Conservation (phyloP, 2,888 invertebrate species). For the Urechis unicinctus region DNA sequence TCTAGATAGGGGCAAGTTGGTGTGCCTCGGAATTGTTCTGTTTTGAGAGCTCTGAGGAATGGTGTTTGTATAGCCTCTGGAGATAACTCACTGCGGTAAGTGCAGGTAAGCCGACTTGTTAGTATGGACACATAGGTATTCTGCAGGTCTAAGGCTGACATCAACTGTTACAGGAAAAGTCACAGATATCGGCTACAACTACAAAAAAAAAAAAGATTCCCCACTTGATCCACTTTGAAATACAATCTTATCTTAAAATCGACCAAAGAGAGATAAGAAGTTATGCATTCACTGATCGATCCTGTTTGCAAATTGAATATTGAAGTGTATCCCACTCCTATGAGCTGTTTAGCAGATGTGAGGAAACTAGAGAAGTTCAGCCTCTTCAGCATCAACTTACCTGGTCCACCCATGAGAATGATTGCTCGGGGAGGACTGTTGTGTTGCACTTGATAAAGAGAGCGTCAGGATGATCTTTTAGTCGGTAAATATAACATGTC, state of each 20-base stretch:
- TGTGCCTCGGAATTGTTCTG: constrained; percentile 25
- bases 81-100: constrained; percentile 32
- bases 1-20: constrained; percentile 35
- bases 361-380: too few species aligned
- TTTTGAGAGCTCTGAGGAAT: constrained; percentile 34
- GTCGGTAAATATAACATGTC: neutral
- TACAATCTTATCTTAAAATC: too few species aligned
- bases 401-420: neutral
- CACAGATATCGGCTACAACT: too few species aligned
- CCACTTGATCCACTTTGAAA: neutral
- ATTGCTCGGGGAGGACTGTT: neutral
- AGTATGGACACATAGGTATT: neutral
- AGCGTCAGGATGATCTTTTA: neutral
- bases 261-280: too few species aligned
- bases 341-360: too few species aligned
- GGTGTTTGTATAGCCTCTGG: constrained; percentile 32
- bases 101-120: constrained; percentile 13
- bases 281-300: too few species aligned
- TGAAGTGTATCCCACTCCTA: too few species aligned
- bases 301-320: too few species aligned
- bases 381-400: too few species aligned
- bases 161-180: too few species aligned
- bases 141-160: neutral
- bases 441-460: neutral
- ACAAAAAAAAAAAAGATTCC: neutral